Base-by-base conservation (phyloP, 92 coral and sea anemone species). In the Muricea muricata region DNA sequence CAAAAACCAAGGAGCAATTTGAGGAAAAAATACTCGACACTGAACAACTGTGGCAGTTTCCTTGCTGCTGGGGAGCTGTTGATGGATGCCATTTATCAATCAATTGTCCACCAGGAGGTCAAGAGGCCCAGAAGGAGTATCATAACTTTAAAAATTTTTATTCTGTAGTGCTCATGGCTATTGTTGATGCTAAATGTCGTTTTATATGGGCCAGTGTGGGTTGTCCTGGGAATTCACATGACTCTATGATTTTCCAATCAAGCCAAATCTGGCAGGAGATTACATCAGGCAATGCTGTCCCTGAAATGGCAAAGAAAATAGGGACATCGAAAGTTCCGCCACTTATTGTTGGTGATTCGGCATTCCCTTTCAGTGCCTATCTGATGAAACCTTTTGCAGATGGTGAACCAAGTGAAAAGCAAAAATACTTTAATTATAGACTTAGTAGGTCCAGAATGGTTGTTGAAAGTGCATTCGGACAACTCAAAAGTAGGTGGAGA, bases 141-240 rank as follows among this genome's bases (percentile, higher is more conserved):
- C 90, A 87, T 52, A 87, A 81, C 80, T 87, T 87, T 33, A 80
- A 87, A 57, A 87, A 87, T 61, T 81, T 87, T 86, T 87, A 69
- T 28, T 87, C 90, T 9, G 42, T 87, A 7, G 87, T 87, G 0
- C 73, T 87, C 4, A 70, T 87, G 7, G 90, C 77, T 5, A 55
- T 87, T 35, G 83, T 87, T 4, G 90, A 87, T 73, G 82, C 90
- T 31, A 82, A 61, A 73, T 87, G 72, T 42, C 25, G 90, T 12
- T 87, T 87, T 54, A 72, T 72, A 14, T 87, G 90, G 82, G 87
- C 76, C 55, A 87, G 83, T 60, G 84, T 69, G 33, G 90, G 87
- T 58, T 87, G 31, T 24, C 90, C 90, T 24, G 90, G 90, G 15
- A 87, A 81, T 37, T 82, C 90, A 0, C 87, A 87, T 58, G 90